Evolutionary conservation across 1,140 invertebrate species (phyloP), one percentile per base, ranked within the genome.

Genomic region (Eumaeus atala): DNA sequence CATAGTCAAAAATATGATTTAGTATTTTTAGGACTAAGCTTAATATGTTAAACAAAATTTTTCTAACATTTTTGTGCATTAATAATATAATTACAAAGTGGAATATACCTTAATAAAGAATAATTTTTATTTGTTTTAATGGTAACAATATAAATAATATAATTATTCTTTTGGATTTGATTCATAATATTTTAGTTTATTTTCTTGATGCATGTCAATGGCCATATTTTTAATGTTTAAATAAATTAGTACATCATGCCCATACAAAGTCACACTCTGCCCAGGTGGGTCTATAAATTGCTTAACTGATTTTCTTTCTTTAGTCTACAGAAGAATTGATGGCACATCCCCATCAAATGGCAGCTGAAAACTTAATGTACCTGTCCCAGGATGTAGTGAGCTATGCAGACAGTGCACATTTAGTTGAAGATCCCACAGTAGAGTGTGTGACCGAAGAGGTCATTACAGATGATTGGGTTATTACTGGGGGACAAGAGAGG

Each of bases 361-460:
- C 90, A 37, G 91, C 90, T 16, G 90, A 91, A 54, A 91, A 91
- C 69, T 71, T 91, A 11, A 90, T 91, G 66, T 91, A 87, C 54
- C 81, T 91, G 64, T 87, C 90, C 5, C 89, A 90, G 59, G 90
- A 90, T 71, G 81, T 88, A 40, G 82, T 87, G n/a, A 79, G 68
- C 44, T 88, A 86, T 52, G 70, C 74, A 59, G 87, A 80, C 48
- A 66, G 76, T 58, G 75, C 75, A 16, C 87, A 84, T 10, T 67
- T 85, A 12, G 73, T 72, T 3, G 90, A 90, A 64, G 90, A 91
- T 51, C 90, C 89, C 51, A 90, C 89, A 73, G 77, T 91, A 0
- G 90, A 91, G 65, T 92, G 91, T 77, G 92, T 93, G 10, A 92
- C 92, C 1, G 93, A 94, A 66, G 93, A 94, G 81, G 91, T 94